A percentile compares a stretch with the other conserved stretches of the same genome.
phyloP scores from a whole-genome alignment of 2,888 invertebrate genomes.

The Syritta pipiens region DNA sequence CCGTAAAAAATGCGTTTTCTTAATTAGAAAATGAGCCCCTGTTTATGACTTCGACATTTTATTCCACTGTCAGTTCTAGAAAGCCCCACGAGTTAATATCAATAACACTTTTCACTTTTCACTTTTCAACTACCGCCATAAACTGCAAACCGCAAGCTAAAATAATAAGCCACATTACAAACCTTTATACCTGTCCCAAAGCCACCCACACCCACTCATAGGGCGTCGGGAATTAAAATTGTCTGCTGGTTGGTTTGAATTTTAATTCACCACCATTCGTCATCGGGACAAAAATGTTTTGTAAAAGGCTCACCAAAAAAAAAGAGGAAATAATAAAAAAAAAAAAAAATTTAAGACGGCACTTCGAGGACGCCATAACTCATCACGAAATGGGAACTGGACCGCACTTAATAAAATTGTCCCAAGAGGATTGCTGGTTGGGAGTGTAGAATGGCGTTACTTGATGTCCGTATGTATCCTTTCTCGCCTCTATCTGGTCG shows the following conservation, averaged over 20 bases:
- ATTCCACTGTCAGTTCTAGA: neutral
- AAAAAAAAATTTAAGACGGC: too few species aligned
- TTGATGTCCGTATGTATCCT: too few species aligned
- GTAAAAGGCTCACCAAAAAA: neutral
- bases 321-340: neutral
- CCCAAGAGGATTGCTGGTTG: neutral
- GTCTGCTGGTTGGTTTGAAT: slow-evolving; percentile 3
- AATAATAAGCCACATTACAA: neutral
- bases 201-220: neutral
- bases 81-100: neutral
- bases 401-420: slow-evolving; percentile 27
- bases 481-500: too few species aligned
- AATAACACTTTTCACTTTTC: neutral
- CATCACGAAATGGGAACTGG: slow-evolving; percentile 13
- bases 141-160: neutral
- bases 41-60: too few species aligned
- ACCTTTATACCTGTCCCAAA: neutral
- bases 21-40: neutral
- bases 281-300: neutral
- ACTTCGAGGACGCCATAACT: neutral
- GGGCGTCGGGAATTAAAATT: neutral
- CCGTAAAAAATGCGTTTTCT: too few species aligned
- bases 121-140: slow-evolving; percentile 5
- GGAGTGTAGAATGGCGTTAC: too few species aligned
- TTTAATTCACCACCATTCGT: slow-evolving; percentile 8